A percentile compares a stretch with the other conserved stretches of the same genome.
Conservation (phyloP, 2,888 invertebrate species). For the Venusia cambrica region DNA sequence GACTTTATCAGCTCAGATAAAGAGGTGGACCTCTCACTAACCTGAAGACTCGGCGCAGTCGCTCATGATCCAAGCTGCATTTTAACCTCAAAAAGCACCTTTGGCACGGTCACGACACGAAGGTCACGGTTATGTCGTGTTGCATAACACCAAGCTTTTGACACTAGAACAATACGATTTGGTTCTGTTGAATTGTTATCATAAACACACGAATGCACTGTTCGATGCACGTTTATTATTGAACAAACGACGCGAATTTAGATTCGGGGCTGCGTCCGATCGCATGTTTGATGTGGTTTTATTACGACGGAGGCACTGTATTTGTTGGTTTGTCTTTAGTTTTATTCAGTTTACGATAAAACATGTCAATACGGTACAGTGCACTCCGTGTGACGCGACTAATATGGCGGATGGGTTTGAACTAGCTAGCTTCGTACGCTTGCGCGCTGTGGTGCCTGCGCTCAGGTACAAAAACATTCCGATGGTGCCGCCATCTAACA, state of each 20-base stretch:
- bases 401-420: conserved; percentile 80
- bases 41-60: conserved; percentile 77
- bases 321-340: conserved; percentile 61
- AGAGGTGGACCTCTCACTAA: conserved; percentile 63
- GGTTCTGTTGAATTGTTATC: conserved; percentile 74
- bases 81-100: conserved; percentile 78
- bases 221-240: conserved; percentile 73
- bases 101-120: conserved; percentile 70
- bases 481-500: conserved; percentile 49
- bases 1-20: conserved; percentile 58
- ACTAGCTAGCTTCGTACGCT: conserved; percentile 59
- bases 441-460: conserved; percentile 53
- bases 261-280: conserved; percentile 57
- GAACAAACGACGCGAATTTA: conserved; percentile 64
- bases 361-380: conserved; percentile 75
- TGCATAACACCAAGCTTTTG: conserved; percentile 71
- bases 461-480: conserved; percentile 63
- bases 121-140: conserved; percentile 77
- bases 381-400: conserved; percentile 79
- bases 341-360: conserved; percentile 72
- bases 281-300: conserved; percentile 63
- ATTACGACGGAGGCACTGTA: conserved; percentile 60
- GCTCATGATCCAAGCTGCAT: conserved; percentile 78
- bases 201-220: conserved; percentile 78
- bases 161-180: conserved; percentile 68